Evolutionary conservation across 2,797 vertebrate genomes (phyloP).

Genomic region (Orientallactaga sibirica): DNA sequence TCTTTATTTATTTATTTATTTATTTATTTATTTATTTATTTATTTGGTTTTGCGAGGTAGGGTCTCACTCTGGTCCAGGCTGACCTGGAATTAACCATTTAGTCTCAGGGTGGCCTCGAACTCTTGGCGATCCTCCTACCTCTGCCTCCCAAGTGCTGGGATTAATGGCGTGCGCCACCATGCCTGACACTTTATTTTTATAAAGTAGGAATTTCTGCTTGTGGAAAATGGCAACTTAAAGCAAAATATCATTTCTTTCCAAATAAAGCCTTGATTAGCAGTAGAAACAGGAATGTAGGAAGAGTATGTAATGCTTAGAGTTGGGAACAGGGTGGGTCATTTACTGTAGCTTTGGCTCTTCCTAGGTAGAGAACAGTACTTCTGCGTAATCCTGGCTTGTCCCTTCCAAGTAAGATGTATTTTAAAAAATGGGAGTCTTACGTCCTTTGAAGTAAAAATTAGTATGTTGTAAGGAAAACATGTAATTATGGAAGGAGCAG

Average conservation of each 20-base stretch:
- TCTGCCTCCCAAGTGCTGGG: too few relatives aligned
- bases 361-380: constrained; percentile 5
- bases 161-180: too few relatives aligned
- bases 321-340: not conserved
- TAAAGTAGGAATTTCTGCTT: constrained; percentile 42
- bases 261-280: constrained; percentile 13
- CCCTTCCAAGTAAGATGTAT: not conserved
- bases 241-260: not conserved
- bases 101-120: too few relatives aligned
- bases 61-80: too few relatives aligned
- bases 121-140: too few relatives aligned
- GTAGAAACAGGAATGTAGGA: not conserved
- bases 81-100: too few relatives aligned
- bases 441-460: constrained; percentile 57
- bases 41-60: too few relatives aligned
- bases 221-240: not conserved
- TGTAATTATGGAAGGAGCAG: constrained; percentile 2
- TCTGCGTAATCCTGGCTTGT: constrained; percentile 39
- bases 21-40: too few relatives aligned
- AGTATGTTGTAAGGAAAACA: not conserved
- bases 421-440: constrained; percentile 8
- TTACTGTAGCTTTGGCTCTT: not conserved
- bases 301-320: not conserved
- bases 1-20: too few relatives aligned
- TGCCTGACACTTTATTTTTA: too few relatives aligned